Conservation (phyloP, 2,113 vertebrate species). For the Rhabdornis inornatus region DNA sequence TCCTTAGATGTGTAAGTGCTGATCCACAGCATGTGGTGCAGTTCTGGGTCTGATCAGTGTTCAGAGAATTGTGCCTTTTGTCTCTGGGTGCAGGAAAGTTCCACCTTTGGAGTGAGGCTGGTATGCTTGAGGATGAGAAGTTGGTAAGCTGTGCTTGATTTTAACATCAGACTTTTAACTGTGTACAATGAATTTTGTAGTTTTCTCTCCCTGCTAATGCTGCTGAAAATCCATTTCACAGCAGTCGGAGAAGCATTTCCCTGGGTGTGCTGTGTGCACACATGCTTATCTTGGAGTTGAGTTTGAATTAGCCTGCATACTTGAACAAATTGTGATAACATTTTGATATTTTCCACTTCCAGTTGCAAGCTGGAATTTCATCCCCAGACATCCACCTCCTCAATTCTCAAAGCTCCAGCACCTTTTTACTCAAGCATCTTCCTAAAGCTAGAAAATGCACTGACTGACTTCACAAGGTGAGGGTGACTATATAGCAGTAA, state of each 20-base stretch:
- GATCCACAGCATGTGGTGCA: not conserved
- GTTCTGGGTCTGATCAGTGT: not conserved
- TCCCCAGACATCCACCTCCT: conserved; percentile 13
- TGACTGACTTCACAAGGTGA: not conserved
- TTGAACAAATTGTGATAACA: conserved; percentile 39
- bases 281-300: conserved; percentile 5
- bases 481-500: not conserved
- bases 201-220: not conserved
- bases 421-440: not conserved
- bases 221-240: not conserved
- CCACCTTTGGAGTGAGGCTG: not conserved
- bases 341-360: conserved; percentile 41
- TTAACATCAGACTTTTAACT: not conserved
- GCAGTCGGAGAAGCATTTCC: not conserved
- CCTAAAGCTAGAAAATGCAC: not conserved
- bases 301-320: conserved; percentile 16
- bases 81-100: not conserved
- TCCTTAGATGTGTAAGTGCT: not conserved
- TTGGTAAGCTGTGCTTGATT: not conserved
- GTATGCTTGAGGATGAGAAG: not conserved
- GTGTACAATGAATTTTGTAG: not conserved
- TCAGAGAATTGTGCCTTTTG: not conserved
- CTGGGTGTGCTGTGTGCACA: not conserved
- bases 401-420: not conserved
- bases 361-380: conserved; percentile 34